Evolutionary conservation across 2,113 vertebrate species (phyloP).

Genomic region (Xyliphius kryptos): DNA sequence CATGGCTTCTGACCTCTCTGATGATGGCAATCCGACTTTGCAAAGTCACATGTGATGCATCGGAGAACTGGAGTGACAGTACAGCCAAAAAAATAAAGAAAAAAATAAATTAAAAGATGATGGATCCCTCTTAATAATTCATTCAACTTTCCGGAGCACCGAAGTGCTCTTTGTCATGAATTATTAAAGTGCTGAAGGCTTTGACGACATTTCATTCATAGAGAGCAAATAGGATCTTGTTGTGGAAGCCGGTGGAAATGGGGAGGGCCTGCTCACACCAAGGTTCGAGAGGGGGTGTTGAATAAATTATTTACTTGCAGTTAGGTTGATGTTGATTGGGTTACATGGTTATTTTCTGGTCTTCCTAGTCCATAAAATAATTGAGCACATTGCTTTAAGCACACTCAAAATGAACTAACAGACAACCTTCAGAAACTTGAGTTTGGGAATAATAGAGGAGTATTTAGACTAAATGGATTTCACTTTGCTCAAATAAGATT

Average conservation of each 20-base stretch:
- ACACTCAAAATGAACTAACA: slow-evolving; percentile 28
- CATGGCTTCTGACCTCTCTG: slow-evolving; percentile 7
- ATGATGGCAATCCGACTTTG: neutral
- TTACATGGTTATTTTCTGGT: slow-evolving; percentile 56
- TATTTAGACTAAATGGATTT: slow-evolving; percentile 26
- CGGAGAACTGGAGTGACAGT: neutral
- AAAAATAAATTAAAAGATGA: too few relatives aligned
- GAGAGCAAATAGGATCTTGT: too few relatives aligned
- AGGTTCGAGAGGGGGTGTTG: slow-evolving; percentile 34
- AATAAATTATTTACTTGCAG: slow-evolving; percentile 59
- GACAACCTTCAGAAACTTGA: slow-evolving; percentile 14
- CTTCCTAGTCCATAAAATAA: slow-evolving; percentile 42
- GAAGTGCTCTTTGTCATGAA: slow-evolving; percentile 48
- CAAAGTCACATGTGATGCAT: neutral
- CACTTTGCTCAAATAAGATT: too few relatives aligned
- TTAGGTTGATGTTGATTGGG: slow-evolving; percentile 54
- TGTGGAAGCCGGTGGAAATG: slow-evolving; percentile 36
- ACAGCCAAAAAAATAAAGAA: slow-evolving; percentile 31
- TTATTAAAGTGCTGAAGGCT: slow-evolving; percentile 49
- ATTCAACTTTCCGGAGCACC: slow-evolving; percentile 41
- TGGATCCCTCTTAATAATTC: slow-evolving; percentile 53
- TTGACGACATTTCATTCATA: slow-evolving; percentile 50
- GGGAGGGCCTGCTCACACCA: slow-evolving; percentile 29
- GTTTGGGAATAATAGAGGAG: slow-evolving; percentile 25
- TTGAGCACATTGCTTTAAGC: slow-evolving; percentile 48